These are phyloP conservation scores for Osedax fenrisi DNA, from an alignment of 2,888 invertebrate genomes.

Conservation along the genomic window DNA sequence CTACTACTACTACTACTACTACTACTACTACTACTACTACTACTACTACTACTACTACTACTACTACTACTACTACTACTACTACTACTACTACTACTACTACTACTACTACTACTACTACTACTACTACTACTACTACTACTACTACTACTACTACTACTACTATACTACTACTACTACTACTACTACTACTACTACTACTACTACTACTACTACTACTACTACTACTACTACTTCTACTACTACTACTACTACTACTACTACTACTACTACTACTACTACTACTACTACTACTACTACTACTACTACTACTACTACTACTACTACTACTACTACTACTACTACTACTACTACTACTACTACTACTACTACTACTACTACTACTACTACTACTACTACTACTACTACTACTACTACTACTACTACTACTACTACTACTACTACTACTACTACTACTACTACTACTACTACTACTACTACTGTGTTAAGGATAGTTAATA, in stretches of 20 bases:
- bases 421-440: neutral
- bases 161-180: too few species aligned
- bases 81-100: conserved; percentile 5
- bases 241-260: neutral
- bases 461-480: neutral
- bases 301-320: neutral
- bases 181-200: conserved; percentile 7
- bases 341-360: neutral
- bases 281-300: neutral
- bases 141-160: conserved; percentile 3
- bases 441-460: neutral
- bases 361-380: neutral
- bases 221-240: neutral
- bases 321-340: neutral
- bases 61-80: neutral
- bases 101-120: neutral
- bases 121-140: neutral
- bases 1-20: neutral
- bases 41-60: neutral
- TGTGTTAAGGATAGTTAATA: too few species aligned
- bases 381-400: neutral
- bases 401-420: conserved; percentile 2
- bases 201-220: conserved; percentile 7
- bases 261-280: neutral
- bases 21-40: neutral